phyloP scores from a whole-genome alignment of 2,888 invertebrate species.

The Laothoe populi region DNA sequence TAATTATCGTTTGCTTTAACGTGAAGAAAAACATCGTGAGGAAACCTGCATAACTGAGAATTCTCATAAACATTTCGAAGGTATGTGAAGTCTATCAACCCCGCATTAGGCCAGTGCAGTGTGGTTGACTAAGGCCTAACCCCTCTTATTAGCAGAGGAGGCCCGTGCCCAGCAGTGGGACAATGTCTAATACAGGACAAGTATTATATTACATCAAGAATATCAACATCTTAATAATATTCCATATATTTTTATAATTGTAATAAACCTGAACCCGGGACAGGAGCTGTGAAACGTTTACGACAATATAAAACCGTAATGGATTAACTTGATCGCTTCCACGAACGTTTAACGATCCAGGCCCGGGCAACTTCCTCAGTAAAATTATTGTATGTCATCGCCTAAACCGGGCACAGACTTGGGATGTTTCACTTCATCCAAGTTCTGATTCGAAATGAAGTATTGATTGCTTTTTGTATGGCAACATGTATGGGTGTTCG shows the following conservation, averaged over 20 bases:
- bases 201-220: too few species aligned
- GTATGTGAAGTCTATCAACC: too few species aligned
- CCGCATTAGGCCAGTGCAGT: too few species aligned
- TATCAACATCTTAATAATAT: not conserved
- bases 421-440: slow-evolving; percentile 1
- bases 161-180: too few species aligned
- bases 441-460: not conserved
- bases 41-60: too few species aligned
- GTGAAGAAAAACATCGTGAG: too few species aligned
- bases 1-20: too few species aligned
- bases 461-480: slow-evolving; percentile 5
- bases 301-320: slow-evolving; percentile 80
- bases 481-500: not conserved
- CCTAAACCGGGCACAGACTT: slow-evolving; percentile 29
- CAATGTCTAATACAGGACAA: too few species aligned
- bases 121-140: too few species aligned
- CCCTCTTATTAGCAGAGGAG: too few species aligned
- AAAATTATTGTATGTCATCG: slow-evolving; percentile 72
- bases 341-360: slow-evolving; percentile 73
- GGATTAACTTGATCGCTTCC: slow-evolving; percentile 77
- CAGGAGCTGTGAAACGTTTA: slow-evolving; percentile 78
- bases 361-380: slow-evolving; percentile 79
- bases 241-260: slow-evolving; percentile 53
- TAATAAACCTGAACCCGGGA: slow-evolving; percentile 65
- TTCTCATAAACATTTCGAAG: too few species aligned